These are phyloP conservation scores for Drosophila parvula DNA, from an alignment of 1,140 invertebrate species.

Conservation along the genomic window DNA sequence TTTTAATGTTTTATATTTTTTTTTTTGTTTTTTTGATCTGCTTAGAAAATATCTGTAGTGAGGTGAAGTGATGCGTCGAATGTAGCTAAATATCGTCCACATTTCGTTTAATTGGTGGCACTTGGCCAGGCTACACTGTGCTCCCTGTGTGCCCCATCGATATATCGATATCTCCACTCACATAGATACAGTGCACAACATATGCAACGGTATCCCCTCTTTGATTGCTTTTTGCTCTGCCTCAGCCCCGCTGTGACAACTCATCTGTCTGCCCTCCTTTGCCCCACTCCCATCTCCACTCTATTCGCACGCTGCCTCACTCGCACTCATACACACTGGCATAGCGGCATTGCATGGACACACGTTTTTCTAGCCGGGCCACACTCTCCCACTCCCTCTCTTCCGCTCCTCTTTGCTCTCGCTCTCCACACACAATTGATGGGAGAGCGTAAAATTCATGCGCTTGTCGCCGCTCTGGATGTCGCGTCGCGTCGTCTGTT, in stretches of 20 bases:
- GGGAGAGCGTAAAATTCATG: conserved; percentile 79
- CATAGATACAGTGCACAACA: conserved; percentile 56
- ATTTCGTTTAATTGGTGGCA: background rate
- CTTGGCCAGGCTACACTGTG: conserved; percentile 20
- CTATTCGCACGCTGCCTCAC: conserved; percentile 7
- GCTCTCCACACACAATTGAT: conserved; percentile 73
- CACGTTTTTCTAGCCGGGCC: conserved; percentile 62
- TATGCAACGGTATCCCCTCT: conserved; percentile 59
- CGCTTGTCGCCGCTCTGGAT: conserved; percentile 59
- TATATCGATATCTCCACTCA: conserved; percentile 38
- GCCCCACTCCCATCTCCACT: conserved; percentile 19
- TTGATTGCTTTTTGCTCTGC: conserved; percentile 47
- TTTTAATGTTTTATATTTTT: background rate
- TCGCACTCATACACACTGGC: conserved; percentile 8
- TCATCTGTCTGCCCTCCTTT: conserved; percentile 58
- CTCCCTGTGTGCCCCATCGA: conserved; percentile 20
- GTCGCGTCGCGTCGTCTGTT: conserved; percentile 62
- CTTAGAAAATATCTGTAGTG: background rate
- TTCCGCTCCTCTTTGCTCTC: conserved; percentile 23
- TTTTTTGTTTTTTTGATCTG: background rate
- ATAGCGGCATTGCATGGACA: conserved; percentile 36
- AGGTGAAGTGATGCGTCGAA: background rate
- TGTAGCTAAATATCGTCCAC: background rate
- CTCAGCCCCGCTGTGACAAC: conserved; percentile 48
- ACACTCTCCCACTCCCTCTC: conserved; percentile 27